Conservation (phyloP, 2,888 invertebrate species). For the Brachyptera risi region DNA sequence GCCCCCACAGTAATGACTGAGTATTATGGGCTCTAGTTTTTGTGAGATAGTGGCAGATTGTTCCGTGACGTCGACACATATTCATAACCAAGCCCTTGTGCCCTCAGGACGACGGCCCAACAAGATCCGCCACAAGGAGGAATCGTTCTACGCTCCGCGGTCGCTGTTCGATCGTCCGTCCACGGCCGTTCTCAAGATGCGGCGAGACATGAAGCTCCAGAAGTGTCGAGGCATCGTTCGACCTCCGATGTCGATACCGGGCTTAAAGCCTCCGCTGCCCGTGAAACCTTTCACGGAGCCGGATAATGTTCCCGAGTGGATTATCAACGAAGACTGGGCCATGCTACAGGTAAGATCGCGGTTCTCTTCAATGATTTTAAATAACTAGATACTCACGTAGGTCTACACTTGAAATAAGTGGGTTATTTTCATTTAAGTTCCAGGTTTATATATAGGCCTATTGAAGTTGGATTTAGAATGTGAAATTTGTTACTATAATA, state of each 20-base stretch:
- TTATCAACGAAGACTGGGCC: slow-evolving; percentile 85
- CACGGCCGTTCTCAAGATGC: slow-evolving; percentile 67
- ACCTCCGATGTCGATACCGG: slow-evolving; percentile 39
- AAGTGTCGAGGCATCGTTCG: slow-evolving; percentile 49
- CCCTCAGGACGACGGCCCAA: slow-evolving; percentile 56
- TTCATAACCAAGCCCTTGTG: no score
- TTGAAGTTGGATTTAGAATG: no score
- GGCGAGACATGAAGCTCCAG: slow-evolving; percentile 72
- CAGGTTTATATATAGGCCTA: no score
- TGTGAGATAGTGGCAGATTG: no score
- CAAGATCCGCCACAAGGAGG: slow-evolving; percentile 63
- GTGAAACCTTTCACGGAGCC: slow-evolving; percentile 49
- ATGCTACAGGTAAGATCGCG: slow-evolving; percentile 63
- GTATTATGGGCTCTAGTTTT: neutral
- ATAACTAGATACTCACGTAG: no score
- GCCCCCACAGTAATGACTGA: neutral
- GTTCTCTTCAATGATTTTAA: neutral
- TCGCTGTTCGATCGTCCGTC: slow-evolving; percentile 79
- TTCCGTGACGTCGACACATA: no score
- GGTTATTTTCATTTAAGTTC: no score
- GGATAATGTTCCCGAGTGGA: slow-evolving; percentile 79
- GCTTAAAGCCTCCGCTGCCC: slow-evolving; percentile 34
- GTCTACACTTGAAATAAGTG: no score
- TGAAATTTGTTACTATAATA: no score
- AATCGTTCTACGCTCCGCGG: slow-evolving; percentile 69